Evolutionary conservation across 2,888 invertebrate genomes (phyloP).

Genomic region (Nomada fabriciana): DNA sequence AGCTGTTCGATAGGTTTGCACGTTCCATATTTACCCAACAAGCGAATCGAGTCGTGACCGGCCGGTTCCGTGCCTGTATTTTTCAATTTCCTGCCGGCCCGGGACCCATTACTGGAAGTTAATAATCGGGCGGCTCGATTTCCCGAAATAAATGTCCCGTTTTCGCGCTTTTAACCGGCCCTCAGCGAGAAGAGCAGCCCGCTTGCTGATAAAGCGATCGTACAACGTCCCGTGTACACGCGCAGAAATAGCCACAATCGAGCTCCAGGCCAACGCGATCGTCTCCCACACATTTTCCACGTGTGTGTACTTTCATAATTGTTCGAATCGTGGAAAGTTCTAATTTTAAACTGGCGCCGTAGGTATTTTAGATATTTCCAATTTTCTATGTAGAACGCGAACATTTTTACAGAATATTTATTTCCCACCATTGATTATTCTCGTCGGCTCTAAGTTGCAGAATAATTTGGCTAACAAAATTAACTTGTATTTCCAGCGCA

Average conservation of each 20-base stretch:
- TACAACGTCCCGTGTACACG: slow-evolving; percentile 40
- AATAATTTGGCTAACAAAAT: no score
- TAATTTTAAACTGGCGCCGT: slow-evolving; percentile 4
- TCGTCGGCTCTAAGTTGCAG: no score
- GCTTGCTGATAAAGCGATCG: slow-evolving; percentile 67
- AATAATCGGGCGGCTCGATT: slow-evolving; percentile 50
- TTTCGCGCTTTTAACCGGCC: slow-evolving; percentile 50
- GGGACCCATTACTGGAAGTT: slow-evolving; percentile 45
- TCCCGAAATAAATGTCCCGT: slow-evolving; percentile 59
- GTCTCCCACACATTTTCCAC: slow-evolving; percentile 27
- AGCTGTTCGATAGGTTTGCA: neutral
- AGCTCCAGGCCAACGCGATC: slow-evolving; percentile 25
- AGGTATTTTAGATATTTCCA: no score
- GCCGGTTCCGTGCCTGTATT: slow-evolving; percentile 27
- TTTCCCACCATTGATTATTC: no score
- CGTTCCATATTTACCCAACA: neutral
- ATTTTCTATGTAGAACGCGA: no score
- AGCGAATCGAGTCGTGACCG: slow-evolving; percentile 12
- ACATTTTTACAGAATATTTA: no score
- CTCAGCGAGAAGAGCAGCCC: slow-evolving; percentile 18
- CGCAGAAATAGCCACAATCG: slow-evolving; percentile 64
- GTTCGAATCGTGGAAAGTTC: neutral
- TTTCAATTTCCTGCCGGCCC: slow-evolving; percentile 45
- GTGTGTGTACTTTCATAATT: slow-evolving; percentile 6
- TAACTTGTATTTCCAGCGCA: no score